Conservation (phyloP, 2,113 vertebrate species). For the Aegypius monachus region DNA sequence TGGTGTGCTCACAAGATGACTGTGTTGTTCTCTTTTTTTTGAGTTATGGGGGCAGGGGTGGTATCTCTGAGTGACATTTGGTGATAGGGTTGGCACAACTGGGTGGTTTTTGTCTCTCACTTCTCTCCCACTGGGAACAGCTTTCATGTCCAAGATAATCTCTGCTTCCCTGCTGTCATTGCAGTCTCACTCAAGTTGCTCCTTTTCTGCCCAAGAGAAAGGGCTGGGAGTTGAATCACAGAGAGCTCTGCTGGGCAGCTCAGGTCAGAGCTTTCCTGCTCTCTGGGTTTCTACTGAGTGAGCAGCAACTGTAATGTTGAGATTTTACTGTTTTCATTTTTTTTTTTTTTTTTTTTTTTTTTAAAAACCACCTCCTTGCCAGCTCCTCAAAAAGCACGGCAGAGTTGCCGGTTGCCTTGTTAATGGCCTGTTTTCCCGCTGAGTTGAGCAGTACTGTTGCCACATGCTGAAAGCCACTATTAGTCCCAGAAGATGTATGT, state of each 20-base stretch:
- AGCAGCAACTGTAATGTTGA: background rate
- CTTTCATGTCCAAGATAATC: background rate
- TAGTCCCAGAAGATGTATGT: background rate
- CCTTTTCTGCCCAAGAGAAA: background rate
- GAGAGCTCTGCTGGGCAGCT: background rate
- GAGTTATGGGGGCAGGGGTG: background rate
- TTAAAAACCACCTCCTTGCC: background rate
- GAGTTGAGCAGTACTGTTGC: background rate
- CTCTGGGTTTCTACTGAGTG: background rate
- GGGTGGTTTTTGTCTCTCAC: background rate
- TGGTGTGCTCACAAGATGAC: background rate
- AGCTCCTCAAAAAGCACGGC: background rate
- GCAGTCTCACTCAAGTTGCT: background rate
- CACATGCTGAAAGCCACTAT: background rate
- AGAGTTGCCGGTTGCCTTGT: background rate
- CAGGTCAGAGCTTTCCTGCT: background rate
- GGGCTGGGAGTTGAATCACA: background rate
- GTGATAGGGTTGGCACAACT: background rate
- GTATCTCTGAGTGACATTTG: background rate
- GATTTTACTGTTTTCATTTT: background rate
- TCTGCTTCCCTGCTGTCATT: background rate
- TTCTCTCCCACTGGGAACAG: background rate
- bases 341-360: background rate
- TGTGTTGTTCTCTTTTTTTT: background rate
- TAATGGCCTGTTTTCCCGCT: background rate